Base-by-base conservation (phyloP, 2,113 vertebrate species). In the Pionites leucogaster region DNA sequence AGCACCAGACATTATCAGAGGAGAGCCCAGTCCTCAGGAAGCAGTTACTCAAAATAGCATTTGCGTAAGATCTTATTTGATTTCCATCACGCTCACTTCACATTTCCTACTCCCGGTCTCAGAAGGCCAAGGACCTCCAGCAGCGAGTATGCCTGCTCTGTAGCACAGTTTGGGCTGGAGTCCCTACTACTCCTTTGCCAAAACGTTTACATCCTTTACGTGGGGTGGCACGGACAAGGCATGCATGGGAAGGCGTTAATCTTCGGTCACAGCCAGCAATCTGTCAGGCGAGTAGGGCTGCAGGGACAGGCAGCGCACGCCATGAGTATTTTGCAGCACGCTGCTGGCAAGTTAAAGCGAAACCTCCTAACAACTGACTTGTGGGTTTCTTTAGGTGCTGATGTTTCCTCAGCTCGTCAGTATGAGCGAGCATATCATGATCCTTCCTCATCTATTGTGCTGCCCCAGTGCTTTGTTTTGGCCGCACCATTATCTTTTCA, bases 271-370 rank as follows among this genome's bases (percentile, higher is more conserved):
- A 20, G 37, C 20, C 47, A 47, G 33, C 81, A 82, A 63, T n/a
- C 41, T n/a, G 83, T 44, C 53, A 17, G 1, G 4, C 1, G 10
- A 57, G 29, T 11, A 24, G 0, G 6, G 44, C 84, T 31, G 12
- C 63, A 67, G 47, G 53, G 27, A 74, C 77, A 55, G 82, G 76
- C 72, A 74, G 65, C 60, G 47, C 80, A n/a, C 2, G 0, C 29
- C 37, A 16, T 37, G 7, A 46, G 49, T 9, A 47, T 6, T 63
- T 35, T 23, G 0, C 49, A 19, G 50, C 63, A 17, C 14, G 2
- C 49, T 62, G 49, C 62, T 20, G 63, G 37, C 29, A 41, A n/a
- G 37, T 7, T 33, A 7, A 29, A 86, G 69, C 10, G 25, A 42
- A 87, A 31, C 0, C 0, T 47, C 52, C 39, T 31, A 25, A 18